Evolutionary conservation across 2,888 invertebrate genomes (phyloP), one percentile per base, ranked within the genome.

Genomic region (Thelaira solivaga): DNA sequence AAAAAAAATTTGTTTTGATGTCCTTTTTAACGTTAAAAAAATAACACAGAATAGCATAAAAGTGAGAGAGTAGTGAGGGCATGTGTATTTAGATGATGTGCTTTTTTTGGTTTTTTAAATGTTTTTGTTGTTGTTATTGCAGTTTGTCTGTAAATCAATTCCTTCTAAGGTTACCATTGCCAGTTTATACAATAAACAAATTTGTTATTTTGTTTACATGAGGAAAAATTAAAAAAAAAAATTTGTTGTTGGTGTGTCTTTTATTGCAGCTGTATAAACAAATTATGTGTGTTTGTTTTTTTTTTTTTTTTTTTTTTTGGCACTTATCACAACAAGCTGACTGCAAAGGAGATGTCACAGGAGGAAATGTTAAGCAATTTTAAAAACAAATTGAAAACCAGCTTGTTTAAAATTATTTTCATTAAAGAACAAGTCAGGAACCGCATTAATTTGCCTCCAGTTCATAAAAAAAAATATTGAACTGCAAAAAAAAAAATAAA

Each of bases 201-300:
- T 76, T 76, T 76, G 76, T 76, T 76, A 61, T 65, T 71, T 71
- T 75, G 45, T 68, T 65, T 71, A 45, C 39, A 34, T 3, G 8
- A 57, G 55, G 8, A 29, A 41, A 45, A 53, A n/a, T n/a, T n/a
- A n/a, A n/a, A 51, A 24, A 36, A 36, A 45, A 29, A 65, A 18
- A 47, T 29, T 69, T 62, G 65, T 31, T 49, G 36, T 31, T 62
- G 49, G 47, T 41, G 45, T 26, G 47, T 22, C 18, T 47, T 47
- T n/a, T 49, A 22, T 67, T 65, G 76, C 81, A 81, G 81, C 81
- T 81, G 81, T 71, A 59, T 80, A 80, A 80, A 81, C 77, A 81
- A 81, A 73, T 80, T 75, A 80, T 49, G 24, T 31, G n/a, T n/a
- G n/a, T n/a, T n/a, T n/a, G n/a, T n/a, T n/a, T n/a, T n/a, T n/a